Conservation (phyloP, 23 tunicate species). For the Phallusia fumigata region DNA sequence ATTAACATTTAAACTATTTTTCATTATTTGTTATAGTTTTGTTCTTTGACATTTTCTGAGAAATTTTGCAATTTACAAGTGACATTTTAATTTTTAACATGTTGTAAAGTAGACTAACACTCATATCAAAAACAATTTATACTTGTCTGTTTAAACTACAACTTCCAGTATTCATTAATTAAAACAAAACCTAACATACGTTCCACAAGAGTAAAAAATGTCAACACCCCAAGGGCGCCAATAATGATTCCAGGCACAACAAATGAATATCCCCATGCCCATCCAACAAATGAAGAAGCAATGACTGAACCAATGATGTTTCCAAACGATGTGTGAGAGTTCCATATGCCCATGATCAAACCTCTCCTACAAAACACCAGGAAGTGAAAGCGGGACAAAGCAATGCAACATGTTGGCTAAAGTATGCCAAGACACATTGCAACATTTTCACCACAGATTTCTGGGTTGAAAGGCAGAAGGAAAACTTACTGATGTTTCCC, state of each 20-base stretch:
- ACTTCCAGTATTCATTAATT: too few relatives aligned
- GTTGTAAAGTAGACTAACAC: too few relatives aligned
- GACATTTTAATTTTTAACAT: too few relatives aligned
- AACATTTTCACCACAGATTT: neutral
- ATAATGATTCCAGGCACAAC: slow-evolving; percentile 88
- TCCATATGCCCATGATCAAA: slow-evolving; percentile 96
- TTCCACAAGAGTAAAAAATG: slow-evolving; percentile 63
- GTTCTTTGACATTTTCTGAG: too few relatives aligned
- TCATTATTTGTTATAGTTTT: too few relatives aligned
- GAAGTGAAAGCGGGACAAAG: neutral
- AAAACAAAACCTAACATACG: slow-evolving; percentile 32
- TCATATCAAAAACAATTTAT: too few relatives aligned
- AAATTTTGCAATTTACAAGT: too few relatives aligned
- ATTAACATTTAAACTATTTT: too few relatives aligned
- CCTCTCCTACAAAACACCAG: slow-evolving; percentile 59
- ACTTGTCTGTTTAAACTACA: too few relatives aligned
- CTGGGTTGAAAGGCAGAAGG: neutral
- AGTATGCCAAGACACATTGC: neutral
- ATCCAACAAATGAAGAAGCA: slow-evolving; percentile 72
- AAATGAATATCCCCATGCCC: slow-evolving; percentile 81
- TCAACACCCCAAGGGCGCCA: slow-evolving; percentile 48
- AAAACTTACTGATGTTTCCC: slow-evolving; percentile 67
- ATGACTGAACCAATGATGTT: slow-evolving; percentile 85
- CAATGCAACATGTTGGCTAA: neutral
- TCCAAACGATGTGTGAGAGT: slow-evolving; percentile 94